Conservation (phyloP, 2,797 vertebrate genomes). For the Hapalemur alaotrensis region DNA sequence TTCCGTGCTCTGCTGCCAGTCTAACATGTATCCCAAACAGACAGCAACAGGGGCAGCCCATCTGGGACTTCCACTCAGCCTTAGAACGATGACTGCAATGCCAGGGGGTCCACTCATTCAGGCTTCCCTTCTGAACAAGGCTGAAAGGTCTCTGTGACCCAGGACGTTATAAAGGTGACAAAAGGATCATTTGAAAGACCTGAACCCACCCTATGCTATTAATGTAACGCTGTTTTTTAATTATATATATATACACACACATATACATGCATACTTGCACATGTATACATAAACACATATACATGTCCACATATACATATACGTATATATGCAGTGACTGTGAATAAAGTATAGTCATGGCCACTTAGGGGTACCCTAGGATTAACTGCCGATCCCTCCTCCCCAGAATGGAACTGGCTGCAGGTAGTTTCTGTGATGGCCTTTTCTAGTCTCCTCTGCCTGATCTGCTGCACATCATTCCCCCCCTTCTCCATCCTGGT, state of each 20-base stretch:
- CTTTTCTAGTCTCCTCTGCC: background rate
- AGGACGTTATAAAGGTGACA: background rate
- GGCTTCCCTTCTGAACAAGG: background rate
- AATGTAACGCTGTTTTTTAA: background rate
- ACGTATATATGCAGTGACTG: background rate
- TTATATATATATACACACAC: background rate
- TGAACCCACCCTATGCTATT: background rate
- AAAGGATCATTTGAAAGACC: constrained; percentile 1
- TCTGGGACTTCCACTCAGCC: background rate
- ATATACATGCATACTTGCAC: background rate
- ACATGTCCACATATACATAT: too few species aligned
- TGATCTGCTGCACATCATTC: background rate
- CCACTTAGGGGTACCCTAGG: background rate
- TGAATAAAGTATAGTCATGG: background rate
- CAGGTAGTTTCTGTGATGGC: background rate
- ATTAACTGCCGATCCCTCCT: background rate
- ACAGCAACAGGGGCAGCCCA: background rate
- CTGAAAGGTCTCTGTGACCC: background rate
- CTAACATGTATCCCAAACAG: background rate
- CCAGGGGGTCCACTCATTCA: background rate
- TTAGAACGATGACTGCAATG: background rate
- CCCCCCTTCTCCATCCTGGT: background rate
- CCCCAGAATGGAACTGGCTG: background rate
- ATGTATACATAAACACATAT: background rate
- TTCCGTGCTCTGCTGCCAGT: background rate